Base-by-base conservation (phyloP, 2,888 invertebrate genomes). In the Acleris literana region DNA sequence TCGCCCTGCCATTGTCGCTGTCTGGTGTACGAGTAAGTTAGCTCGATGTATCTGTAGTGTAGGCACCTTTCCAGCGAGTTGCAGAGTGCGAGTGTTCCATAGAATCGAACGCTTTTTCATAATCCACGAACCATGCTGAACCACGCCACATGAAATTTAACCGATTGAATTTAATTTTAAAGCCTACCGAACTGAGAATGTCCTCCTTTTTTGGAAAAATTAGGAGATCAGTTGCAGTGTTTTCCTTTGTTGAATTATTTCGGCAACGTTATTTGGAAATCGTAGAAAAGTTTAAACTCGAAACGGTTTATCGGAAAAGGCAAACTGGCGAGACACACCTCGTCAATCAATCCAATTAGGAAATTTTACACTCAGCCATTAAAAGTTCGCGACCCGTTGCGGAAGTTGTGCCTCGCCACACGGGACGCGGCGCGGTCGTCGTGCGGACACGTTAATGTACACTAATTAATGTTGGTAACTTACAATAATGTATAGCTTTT, bases 311-410 rank as follows among this genome's bases (percentile, higher is more conserved):
- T 71, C 73, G 74, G 75, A 74, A 77, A 70, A 76, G 75, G 78
- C 76, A 75, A 80, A 79, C 74, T 77, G 76, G 77, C 74, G 70
- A 56, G 74, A 74, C 77, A 75, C 77, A 81, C 80, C 80, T 80
- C 78, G 79, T 82, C 83, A 81, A 80, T 85, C 81, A 84, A 82
- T 83, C 79, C 81, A 87, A 84, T 84, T 84, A 81, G 74, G 80
- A 70, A 81, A 84, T 86, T 86, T 85, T 80, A 82, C 81, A 83
- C 79, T 78, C 70, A 67, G 70, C 79, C 78, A 83, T 86, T 87
- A 85, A 84, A 87, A 87, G 80, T 86, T 86, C 77, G 71, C 81
- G 80, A 76, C 75, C 52, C 33, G 46, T 56, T 63, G 63, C 39
- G 60, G 64, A 61, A 61, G 62, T 61, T 60, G 64, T 18, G 20